Conservation (phyloP, 1,140 invertebrate genomes). For the Vanessa atalanta region DNA sequence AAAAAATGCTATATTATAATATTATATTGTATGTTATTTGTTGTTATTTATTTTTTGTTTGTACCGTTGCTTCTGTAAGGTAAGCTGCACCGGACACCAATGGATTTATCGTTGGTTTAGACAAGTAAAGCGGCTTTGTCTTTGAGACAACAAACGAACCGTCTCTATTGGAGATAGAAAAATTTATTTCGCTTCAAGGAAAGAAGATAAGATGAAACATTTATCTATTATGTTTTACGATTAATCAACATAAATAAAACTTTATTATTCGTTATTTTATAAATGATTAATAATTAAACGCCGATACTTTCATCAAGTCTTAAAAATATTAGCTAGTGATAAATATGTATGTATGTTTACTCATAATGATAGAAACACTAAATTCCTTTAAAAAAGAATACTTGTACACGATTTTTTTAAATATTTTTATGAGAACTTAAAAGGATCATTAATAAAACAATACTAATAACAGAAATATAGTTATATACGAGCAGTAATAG, state of each 20-base stretch:
- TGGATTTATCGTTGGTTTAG: constrained; percentile 75
- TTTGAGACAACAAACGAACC: constrained; percentile 68
- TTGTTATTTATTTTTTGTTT: neutral
- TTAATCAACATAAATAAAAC: neutral
- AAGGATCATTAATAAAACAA: no score
- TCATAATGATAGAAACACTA: no score
- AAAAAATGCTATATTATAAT: neutral
- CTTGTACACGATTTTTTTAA: no score
- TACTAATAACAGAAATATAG: no score
- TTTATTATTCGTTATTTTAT: no score
- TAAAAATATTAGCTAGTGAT: no score
- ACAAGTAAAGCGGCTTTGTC: constrained; percentile 73
- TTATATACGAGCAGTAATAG: no score
- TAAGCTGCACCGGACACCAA: constrained; percentile 69
- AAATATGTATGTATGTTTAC: no score
- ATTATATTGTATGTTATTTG: neutral
- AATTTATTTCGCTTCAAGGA: constrained; percentile 38
- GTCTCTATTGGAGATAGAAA: constrained; percentile 34
- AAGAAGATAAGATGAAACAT: constrained; percentile 4
- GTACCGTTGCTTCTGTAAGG: neutral
- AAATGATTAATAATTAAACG: no score
- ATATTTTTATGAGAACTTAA: no score
- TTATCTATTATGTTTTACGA: neutral
- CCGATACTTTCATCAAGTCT: no score
- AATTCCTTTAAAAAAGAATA: no score